Base-by-base conservation (phyloP, 2,888 invertebrate species). In the Drosophila demipolita region DNA sequence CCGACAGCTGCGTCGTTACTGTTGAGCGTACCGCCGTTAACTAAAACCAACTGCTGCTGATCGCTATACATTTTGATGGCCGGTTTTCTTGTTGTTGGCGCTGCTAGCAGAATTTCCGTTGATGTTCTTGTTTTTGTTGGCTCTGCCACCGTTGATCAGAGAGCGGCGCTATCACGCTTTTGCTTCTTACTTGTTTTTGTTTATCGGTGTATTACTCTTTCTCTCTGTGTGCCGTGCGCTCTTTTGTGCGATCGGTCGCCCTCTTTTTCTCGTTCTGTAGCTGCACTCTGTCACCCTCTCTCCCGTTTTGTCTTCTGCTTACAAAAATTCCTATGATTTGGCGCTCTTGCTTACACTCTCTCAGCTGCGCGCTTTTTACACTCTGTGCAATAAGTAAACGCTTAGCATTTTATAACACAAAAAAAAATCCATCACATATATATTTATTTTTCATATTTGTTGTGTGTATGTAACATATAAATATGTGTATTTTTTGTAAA, bases 11-110 rank as follows among this genome's bases (percentile, higher is more conserved):
- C 75, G 87, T 82, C 73, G 75, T 84, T 78, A 82, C 79, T 81
- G 81, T 71, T 82, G 91, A 93, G 91, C 92, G 93, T 91, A 91
- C 91, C 91, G 90, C 92, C 92, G 91, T 93, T 92, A 91, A 93
- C 92, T 93, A 87, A 87, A 75, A 70, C 69, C 67, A 69, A 69
- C 76, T 70, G 69, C 62, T 59, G 65, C 63, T 75, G 77, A 68
- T 80, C 80, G 76, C 75, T 77, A 69, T 84, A 87, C 84, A 84
- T 87, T 73, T 85, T 82, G 85, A 70, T 61, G 73, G 83, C 73
- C 77, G 76, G 82, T 73, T 73, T 76, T 73, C 49, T 54, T 83
- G 71, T 66, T 57, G 60, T 42, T 66, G 63, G 35, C 65, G 59
- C 49, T 65, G 59, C 59, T 78, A 61, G 67, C 70, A 53, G 32